Evolutionary conservation across 2,113 vertebrate species (phyloP), one percentile per base, ranked within the genome.

Genomic region (Geothlypis trichas): DNA sequence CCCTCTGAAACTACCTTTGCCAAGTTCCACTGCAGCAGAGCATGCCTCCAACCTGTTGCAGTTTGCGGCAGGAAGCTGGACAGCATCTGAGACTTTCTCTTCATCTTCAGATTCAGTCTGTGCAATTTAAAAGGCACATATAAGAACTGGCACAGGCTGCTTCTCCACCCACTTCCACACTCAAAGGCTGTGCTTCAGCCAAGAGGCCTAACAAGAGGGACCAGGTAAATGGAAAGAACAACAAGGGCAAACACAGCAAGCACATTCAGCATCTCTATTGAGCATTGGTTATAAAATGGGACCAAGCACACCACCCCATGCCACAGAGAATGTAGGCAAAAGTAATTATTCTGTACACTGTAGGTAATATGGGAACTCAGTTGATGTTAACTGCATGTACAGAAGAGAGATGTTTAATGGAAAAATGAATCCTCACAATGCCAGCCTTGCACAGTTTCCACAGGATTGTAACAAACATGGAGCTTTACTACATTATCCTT

Each of bases 21-120:
- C 0, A 0, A 0, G 0, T 9, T 51, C 18, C 31, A 20, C 15
- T 37, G 5, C 21, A 58, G 26, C 42, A 67, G 31, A 35, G 37
- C 0, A 0, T 1, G 0, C 51, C 15, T 15, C 11, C 35, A 19
- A 30, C 15, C 5, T 22, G 7, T 26, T 58, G 14, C 4, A 8
- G 5, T 12, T 14, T 33, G 31, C 76, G 66, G 11, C 31, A 28
- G 31, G 22, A 33, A 28, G 27, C 15, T 10, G 13, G 26, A 23
- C 6, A 30, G 17, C 2, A 16, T 35, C 26, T 0, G 1, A 12
- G 10, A 9, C 18, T 17, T n/a, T 13, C 23, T 23, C 9, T 52
- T 28, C 10, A 39, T 4, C 9, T 67, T 68, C 6, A 22, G 37
- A 39, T 33, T 52, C 15, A 5, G 2, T 44, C 87, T 82, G 69